Evolutionary conservation across 2,113 vertebrate species (phyloP).

Genomic region (Galemys pyrenaicus): DNA sequence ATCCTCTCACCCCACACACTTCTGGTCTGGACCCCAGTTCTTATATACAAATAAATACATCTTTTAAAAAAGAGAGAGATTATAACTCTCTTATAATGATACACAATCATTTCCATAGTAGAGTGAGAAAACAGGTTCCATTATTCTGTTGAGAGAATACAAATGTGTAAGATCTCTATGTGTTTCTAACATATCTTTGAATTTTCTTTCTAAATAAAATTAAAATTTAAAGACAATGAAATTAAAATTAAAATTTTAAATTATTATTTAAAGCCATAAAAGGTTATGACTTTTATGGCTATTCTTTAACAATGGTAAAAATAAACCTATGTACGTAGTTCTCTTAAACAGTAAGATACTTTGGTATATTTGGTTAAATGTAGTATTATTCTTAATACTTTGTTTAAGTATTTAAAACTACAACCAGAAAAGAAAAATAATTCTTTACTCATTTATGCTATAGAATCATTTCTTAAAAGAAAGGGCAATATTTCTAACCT

Average conservation of each 20-base stretch:
- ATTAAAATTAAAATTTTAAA: too few relatives aligned
- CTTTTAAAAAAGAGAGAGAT: too few relatives aligned
- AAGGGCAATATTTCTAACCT: not conserved
- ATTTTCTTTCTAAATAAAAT: constrained; percentile 34
- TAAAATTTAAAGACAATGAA: not conserved
- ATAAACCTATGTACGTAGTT: not conserved
- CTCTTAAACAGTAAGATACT: not conserved
- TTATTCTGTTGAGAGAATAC: not conserved
- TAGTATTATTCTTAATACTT: not conserved
- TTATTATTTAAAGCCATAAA: too few relatives aligned
- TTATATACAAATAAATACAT: too few relatives aligned
- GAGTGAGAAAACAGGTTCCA: constrained; percentile 2
- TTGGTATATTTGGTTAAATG: constrained; percentile 31
- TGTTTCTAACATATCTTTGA: constrained; percentile 28
- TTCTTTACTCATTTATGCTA: not conserved
- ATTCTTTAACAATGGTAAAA: constrained; percentile 46
- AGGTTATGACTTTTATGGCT: too few relatives aligned
- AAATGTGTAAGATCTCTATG: not conserved
- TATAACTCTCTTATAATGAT: too few relatives aligned
- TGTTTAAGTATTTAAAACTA: not conserved
- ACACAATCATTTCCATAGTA: constrained; percentile 22
- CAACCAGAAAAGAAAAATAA: not conserved
- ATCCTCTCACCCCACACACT: too few relatives aligned
- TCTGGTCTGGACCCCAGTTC: too few relatives aligned
- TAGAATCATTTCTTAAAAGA: not conserved